Evolutionary conservation across 2,888 invertebrate species (phyloP).

Genomic region (Lithophane socia): DNA sequence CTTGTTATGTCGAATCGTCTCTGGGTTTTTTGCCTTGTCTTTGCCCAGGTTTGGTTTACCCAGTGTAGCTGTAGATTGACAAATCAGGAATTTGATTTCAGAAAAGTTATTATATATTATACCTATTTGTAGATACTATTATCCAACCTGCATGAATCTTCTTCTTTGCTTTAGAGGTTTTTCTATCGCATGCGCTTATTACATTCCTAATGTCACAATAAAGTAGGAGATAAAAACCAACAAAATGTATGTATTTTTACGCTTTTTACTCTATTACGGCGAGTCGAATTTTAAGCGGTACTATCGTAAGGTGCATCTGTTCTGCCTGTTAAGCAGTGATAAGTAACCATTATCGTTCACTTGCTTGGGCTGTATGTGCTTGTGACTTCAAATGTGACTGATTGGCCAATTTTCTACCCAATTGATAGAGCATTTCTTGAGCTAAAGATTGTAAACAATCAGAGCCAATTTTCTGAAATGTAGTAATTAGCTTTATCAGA

Average conservation of each 20-base stretch:
- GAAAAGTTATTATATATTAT: neutral
- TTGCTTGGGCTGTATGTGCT: slow-evolving; percentile 4
- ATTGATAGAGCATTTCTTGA: neutral
- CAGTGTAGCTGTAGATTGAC: neutral
- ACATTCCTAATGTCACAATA: neutral
- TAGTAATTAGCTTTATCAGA: neutral
- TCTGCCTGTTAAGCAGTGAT: slow-evolving; percentile 47
- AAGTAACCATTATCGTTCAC: slow-evolving; percentile 21
- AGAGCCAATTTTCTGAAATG: neutral
- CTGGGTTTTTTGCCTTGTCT: neutral
- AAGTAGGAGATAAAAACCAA: neutral
- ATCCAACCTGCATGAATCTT: neutral
- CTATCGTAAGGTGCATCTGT: slow-evolving; percentile 46
- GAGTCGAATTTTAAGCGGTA: slow-evolving; percentile 33
- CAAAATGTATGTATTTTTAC: slow-evolving; percentile 1
- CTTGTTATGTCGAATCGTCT: neutral
- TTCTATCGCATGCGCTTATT: neutral
- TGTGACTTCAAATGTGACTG: slow-evolving; percentile 36
- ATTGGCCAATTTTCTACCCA: slow-evolving; percentile 14
- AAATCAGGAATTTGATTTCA: no score
- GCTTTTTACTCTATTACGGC: slow-evolving; percentile 37
- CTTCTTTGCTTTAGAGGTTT: neutral
- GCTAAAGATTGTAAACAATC: neutral
- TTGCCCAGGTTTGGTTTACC: neutral
- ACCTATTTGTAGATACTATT: neutral